These are phyloP conservation scores for Menidia menidia DNA, from an alignment of 2,797 vertebrate genomes.

Conservation along the genomic window DNA sequence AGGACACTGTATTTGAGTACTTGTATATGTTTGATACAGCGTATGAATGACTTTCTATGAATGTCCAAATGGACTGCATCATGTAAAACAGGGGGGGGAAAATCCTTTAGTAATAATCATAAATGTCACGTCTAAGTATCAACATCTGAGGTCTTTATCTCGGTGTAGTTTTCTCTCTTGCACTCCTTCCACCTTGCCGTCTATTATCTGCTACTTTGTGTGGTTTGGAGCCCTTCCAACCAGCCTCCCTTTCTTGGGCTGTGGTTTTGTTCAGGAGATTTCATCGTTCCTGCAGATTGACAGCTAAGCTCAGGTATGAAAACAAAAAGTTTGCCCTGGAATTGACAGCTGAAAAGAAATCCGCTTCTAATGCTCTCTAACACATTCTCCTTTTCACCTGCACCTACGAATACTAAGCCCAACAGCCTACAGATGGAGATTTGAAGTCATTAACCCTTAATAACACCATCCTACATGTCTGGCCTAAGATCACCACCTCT, in stretches of 20 bases:
- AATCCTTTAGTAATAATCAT: conserved; percentile 35
- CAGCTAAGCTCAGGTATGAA: conserved; percentile 91
- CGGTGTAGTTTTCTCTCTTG: conserved; percentile 71
- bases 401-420: conserved; percentile 62
- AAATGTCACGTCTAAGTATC: conserved; percentile 44
- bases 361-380: conserved; percentile 72
- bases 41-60: conserved; percentile 15
- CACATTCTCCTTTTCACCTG: conserved; percentile 50
- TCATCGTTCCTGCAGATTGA: conserved; percentile 87
- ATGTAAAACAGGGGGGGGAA: conserved; percentile 9
- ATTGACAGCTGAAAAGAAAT: conserved; percentile 84
- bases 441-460: conserved; percentile 74
- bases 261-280: conserved; percentile 90
- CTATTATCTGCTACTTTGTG: conserved; percentile 81
- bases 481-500: conserved; percentile 41
- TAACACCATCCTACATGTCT: conserved; percentile 57
- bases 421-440: conserved; percentile 58
- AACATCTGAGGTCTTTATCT: conserved; percentile 48
- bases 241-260: conserved; percentile 83
- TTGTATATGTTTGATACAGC: conserved; percentile 27
- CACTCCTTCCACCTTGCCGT: conserved; percentile 65
- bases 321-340: conserved; percentile 88
- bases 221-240: conserved; percentile 92
- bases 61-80: conserved; percentile 4
- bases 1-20: conserved; percentile 46